A percentile compares a stretch with the other conserved stretches of the same genome.
These are phyloP conservation scores for Steinernema carpocapsae DNA, from an alignment of 2,888 invertebrate genomes.

Conservation along the genomic window DNA sequence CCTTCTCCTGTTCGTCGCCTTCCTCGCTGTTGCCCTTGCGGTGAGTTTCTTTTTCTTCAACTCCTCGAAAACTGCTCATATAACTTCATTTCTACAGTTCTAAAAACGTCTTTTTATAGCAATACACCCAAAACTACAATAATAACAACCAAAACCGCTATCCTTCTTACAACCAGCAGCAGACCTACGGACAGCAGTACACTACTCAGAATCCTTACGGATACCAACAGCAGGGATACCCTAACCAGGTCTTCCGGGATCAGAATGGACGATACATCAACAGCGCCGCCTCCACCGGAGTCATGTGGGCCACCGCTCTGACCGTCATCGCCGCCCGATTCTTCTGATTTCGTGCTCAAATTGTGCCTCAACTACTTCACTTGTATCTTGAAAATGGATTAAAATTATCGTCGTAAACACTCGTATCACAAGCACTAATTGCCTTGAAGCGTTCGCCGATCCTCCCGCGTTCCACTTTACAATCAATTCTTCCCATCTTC, in stretches of 20 bases:
- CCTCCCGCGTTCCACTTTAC: too few relatives aligned
- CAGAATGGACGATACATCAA: slow-evolving; percentile 1
- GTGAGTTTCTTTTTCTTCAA: background rate
- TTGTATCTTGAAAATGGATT: too few relatives aligned
- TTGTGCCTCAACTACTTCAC: too few relatives aligned
- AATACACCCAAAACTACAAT: background rate
- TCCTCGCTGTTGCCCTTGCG: slow-evolving; percentile 16
- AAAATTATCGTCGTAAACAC: too few relatives aligned
- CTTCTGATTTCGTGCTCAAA: background rate
- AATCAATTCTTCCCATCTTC: too few relatives aligned
- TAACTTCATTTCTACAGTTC: too few relatives aligned
- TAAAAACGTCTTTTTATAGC: background rate
- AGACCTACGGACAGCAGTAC: background rate
- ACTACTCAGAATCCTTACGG: background rate
- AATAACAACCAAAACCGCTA: slow-evolving; percentile 13
- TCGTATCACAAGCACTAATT: too few relatives aligned
- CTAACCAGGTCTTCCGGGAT: background rate
- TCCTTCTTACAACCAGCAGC: background rate
- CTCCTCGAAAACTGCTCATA: too few relatives aligned
- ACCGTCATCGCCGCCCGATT: slow-evolving; percentile 27
- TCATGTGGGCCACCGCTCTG: slow-evolving; percentile 18
- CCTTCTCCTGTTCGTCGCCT: background rate
- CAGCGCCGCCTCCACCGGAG: slow-evolving; percentile 13
- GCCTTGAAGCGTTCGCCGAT: too few relatives aligned
- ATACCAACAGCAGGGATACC: background rate